phyloP scores from a whole-genome alignment of 2,113 vertebrate genomes.

The Rhombomys opimus region DNA sequence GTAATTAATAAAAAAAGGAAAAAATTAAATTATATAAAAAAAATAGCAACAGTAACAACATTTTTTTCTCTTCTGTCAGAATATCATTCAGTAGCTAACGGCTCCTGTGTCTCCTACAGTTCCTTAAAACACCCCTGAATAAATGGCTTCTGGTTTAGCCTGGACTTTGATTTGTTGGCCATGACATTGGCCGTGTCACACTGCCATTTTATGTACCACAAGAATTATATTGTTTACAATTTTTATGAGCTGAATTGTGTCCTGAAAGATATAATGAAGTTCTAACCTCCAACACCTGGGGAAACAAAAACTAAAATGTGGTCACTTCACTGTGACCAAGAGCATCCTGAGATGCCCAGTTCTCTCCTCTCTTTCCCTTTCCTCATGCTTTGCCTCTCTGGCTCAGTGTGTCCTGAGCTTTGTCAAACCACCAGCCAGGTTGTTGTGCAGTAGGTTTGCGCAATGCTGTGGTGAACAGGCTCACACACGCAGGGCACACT shows the following conservation, averaged over 20 bases:
- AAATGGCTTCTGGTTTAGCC: neutral
- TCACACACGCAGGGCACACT: neutral
- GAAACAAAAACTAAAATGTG: slow-evolving; percentile 10
- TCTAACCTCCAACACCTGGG: neutral
- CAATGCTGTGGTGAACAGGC: neutral
- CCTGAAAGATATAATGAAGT: neutral
- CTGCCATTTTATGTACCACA: neutral
- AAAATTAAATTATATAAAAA: too few species aligned
- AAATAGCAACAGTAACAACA: neutral
- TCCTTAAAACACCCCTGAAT: neutral
- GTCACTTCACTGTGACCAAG: neutral
- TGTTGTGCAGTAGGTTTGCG: neutral
- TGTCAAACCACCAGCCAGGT: neutral
- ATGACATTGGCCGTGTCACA: neutral
- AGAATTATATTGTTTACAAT: slow-evolving; percentile 32
- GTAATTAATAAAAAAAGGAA: too few species aligned
- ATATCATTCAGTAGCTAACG: too few species aligned
- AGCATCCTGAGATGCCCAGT: neutral
- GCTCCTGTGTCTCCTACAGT: neutral
- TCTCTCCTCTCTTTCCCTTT: too few species aligned
- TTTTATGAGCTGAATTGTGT: neutral
- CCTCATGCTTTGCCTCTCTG: neutral
- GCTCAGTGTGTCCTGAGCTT: neutral
- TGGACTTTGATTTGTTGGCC: neutral
- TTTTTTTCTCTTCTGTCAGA: neutral